Evolutionary conservation across 2,797 vertebrate genomes (phyloP), one percentile per base, ranked within the genome.

Genomic region (Ara ararauna): DNA sequence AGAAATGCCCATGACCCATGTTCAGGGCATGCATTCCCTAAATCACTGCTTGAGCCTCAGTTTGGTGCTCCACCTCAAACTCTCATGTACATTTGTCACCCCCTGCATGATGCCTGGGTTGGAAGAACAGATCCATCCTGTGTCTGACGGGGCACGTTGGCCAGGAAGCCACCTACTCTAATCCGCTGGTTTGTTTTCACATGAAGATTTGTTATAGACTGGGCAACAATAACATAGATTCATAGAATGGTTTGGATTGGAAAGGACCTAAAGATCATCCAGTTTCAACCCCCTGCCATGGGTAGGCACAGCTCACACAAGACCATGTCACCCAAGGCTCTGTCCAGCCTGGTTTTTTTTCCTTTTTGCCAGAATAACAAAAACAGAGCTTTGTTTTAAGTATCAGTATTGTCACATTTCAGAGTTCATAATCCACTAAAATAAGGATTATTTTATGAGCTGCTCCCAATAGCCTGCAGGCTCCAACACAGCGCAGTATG

Each of bases 1-100:
- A 88, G 62, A 83, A 87, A 83, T 77, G 32, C 14, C 10, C 36
- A 40, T 0, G 0, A 17, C 23, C 11, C 1, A 0, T 20, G 5
- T 38, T 45, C 23, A 45, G 32, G 27, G 20, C 0, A 0, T 4
- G 1, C 2, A 2, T 61, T 75, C 45, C 23, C 60, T 19, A 32
- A 75, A 61, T 20, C 5, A 3, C 19, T 50, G 40, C 45, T 85
- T 48, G 48, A 91, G 13, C 18, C 40, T 27, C 42, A 84, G 45
- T 13, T 62, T 56, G 26, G 21, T 15, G 36, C 1, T 9, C 20
- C 5, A 8, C 18, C 84, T 56, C 26, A 48, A 21, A 18, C 4
- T 24, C 30, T 26, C 29, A 67, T 20, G 17, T 2, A 2, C 0
- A 0, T 66, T 44, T 73, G 26, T 47, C 88, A 53, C 12, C 10